These are phyloP conservation scores for Drosophila neonasuta DNA, from an alignment of 2,888 invertebrate species.

Conservation along the genomic window DNA sequence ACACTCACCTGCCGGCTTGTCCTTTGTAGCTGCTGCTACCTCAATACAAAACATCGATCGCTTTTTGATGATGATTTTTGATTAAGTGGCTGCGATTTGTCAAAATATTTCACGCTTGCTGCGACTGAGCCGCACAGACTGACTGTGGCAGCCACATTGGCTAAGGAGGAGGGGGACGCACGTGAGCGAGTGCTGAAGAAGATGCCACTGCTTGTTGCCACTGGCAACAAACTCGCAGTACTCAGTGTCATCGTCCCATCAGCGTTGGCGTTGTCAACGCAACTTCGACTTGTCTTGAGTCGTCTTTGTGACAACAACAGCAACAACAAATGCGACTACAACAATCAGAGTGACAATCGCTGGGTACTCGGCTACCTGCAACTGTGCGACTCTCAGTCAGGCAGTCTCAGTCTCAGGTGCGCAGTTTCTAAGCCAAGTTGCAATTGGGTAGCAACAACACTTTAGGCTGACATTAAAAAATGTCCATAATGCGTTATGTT, in stretches of 20 bases:
- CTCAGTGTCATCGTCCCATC: constrained; percentile 68
- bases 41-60: constrained; percentile 77
- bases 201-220: constrained; percentile 24
- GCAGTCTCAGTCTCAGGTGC: constrained; percentile 13
- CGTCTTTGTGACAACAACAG: constrained; percentile 8
- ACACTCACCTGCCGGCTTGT: constrained; percentile 43
- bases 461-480: constrained; percentile 68
- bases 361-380: constrained; percentile 73
- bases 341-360: constrained; percentile 51
- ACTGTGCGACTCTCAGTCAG: constrained; percentile 66
- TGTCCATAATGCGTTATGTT: constrained; percentile 70
- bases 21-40: constrained; percentile 64
- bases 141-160: constrained; percentile 13
- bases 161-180: constrained; percentile 38
- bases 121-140: constrained; percentile 1
- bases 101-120: constrained; percentile 77
- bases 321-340: constrained; percentile 19
- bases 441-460: constrained; percentile 17
- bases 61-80: constrained; percentile 77
- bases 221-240: constrained; percentile 25
- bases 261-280: constrained; percentile 68
- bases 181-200: constrained; percentile 59
- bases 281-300: constrained; percentile 15
- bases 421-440: constrained; percentile 40
- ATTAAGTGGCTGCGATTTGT: constrained; percentile 80